A percentile compares a stretch with the other conserved stretches of the same genome.
Conservation (phyloP, 2,113 vertebrate genomes). For the Ellobius talpinus region DNA sequence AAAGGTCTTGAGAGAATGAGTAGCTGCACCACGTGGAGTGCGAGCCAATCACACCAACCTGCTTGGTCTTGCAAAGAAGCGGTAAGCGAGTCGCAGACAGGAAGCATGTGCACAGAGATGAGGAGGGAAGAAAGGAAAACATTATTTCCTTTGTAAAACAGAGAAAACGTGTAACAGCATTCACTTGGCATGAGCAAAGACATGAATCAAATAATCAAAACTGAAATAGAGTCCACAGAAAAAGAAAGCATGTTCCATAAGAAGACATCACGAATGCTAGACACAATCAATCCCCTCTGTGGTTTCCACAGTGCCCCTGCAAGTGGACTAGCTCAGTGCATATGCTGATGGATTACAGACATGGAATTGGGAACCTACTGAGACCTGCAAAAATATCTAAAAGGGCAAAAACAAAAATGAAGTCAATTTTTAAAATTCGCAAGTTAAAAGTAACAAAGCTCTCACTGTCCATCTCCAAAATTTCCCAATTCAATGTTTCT, state of each 20-base stretch:
- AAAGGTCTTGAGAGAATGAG: constrained; percentile 73
- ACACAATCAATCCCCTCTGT: constrained; percentile 45
- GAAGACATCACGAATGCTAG: constrained; percentile 57
- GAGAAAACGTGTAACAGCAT: constrained; percentile 81
- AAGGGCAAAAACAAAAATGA: constrained; percentile 38
- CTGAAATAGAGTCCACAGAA: constrained; percentile 61
- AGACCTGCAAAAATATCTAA: constrained; percentile 70
- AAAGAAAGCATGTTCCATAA: constrained; percentile 60
- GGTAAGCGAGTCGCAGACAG: constrained; percentile 90
- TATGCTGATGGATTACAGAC: constrained; percentile 42
- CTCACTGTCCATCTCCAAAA: constrained; percentile 59
- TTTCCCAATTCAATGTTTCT: constrained; percentile 79
- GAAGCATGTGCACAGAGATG: constrained; percentile 87
- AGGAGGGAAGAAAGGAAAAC: constrained; percentile 84
- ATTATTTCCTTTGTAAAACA: constrained; percentile 86
- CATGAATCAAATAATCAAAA: constrained; percentile 73
- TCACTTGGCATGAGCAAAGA: constrained; percentile 56
- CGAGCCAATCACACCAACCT: constrained; percentile 93
- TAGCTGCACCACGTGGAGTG: constrained; percentile 76
- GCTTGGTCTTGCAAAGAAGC: constrained; percentile 94
- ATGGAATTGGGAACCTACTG: constrained; percentile 73
- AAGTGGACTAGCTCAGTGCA: background rate
- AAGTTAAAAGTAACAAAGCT: constrained; percentile 52
- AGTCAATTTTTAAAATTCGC: constrained; percentile 51
- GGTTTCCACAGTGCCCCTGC: constrained; percentile 52